These are phyloP conservation scores for Crotalus helleri DNA, from an alignment of 2,113 vertebrate species.

Conservation along the genomic window DNA sequence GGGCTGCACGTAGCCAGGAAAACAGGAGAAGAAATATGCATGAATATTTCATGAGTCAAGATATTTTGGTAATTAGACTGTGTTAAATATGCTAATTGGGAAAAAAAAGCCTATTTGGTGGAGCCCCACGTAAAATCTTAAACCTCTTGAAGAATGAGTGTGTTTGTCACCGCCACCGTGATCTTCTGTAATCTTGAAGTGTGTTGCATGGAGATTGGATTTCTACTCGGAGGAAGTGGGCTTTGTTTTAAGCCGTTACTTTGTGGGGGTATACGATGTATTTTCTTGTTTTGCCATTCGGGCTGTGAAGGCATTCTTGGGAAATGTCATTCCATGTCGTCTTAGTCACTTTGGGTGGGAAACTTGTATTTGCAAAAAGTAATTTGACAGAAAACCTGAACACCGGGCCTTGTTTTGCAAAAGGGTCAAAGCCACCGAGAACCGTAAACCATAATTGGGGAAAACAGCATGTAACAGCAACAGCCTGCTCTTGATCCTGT, in stretches of 20 bases:
- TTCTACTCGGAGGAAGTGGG: constrained; percentile 7
- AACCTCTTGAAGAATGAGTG: neutral
- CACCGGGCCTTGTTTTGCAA: neutral
- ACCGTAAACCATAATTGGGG: neutral
- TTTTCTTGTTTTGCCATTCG: neutral
- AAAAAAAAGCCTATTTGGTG: neutral
- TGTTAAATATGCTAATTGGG: neutral
- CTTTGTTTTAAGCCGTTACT: neutral
- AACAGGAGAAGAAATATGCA: neutral
- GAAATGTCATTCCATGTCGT: neutral
- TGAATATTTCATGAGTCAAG: neutral
- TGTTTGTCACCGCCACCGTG: neutral
- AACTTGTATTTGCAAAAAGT: neutral
- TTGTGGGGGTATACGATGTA: neutral
- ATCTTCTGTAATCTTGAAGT: neutral
- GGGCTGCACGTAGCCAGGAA: neutral
- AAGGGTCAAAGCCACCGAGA: constrained; percentile 21
- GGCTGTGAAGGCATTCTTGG: neutral
- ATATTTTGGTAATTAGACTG: neutral
- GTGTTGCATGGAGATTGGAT: neutral
- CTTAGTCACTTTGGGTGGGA: neutral
- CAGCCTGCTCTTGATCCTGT: neutral
- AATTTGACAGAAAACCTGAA: constrained; percentile 6
- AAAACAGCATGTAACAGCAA: constrained; percentile 16
- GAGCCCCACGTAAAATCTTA: neutral